Evolutionary conservation across 2,888 invertebrate species (phyloP), one percentile per base, ranked within the genome.

Genomic region (Myopa tessellatipennis): DNA sequence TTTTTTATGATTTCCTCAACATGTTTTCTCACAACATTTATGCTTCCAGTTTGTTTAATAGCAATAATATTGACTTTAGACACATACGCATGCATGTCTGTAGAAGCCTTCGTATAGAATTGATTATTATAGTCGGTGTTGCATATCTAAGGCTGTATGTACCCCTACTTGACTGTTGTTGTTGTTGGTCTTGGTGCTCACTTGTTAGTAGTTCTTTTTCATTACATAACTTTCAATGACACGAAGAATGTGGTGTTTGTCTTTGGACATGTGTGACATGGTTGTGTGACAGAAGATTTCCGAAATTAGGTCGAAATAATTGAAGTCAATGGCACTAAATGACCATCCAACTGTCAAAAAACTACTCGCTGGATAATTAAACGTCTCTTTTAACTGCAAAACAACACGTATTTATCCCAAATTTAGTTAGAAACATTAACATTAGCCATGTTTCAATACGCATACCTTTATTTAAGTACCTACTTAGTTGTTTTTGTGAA

Each of bases 151-250:
- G 45, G 45, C 7, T 45, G 45, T 55, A 55, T 14, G 65, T 65
- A 2, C 45, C 45, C 7, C 45, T 10, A 45, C 45, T 45, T 3
- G 6, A 45, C 45, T 45, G 45, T 45, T 45, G 26, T 61, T 61
- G 26, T 58, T 60, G 60, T 69, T 52, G 18, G 52, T 50, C 6
- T 70, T 50, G 14, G 16, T 69, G n/a, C 58, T 76, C 75, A 58
- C 76, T 78, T 78, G 80, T 82, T 81, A 82, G 82, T 81, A 83
- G 80, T 85, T 83, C 81, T 83, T 77, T 82, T 83, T 82, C 82
- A 83, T 83, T 79, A 80, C 81, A 78, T 76, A 79, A 81, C 68
- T 61, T 69, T 73, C 69, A 79, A 74, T 65, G 74, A 65, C 36
- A 14, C 52, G 74, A 63, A 74, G 38, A 50, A 65, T 74, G 63